A percentile compares a stretch with the other conserved stretches of the same genome.
Conservation (phyloP, 2,888 invertebrate species). For the Thyatira batis region DNA sequence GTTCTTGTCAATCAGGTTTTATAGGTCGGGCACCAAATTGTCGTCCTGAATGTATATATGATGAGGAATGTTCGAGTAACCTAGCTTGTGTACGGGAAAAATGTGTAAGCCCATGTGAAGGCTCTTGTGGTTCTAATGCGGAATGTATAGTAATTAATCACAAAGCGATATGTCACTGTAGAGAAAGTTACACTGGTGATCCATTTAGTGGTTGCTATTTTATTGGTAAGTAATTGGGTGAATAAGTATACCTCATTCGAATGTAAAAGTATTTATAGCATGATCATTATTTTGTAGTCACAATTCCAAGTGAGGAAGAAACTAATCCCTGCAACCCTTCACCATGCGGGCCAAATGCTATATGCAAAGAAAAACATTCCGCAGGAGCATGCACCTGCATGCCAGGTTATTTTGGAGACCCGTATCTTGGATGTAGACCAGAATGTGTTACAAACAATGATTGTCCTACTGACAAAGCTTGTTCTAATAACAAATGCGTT, state of each 20-base stretch:
- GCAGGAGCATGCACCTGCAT: conserved; percentile 92
- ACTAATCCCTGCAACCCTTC: conserved; percentile 91
- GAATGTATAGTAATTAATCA: conserved; percentile 92
- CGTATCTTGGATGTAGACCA: conserved; percentile 92
- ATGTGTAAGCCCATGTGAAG: conserved; percentile 92
- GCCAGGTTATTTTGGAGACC: conserved; percentile 93
- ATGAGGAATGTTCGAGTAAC: conserved; percentile 92
- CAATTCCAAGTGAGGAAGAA: conserved; percentile 84
- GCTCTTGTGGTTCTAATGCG: conserved; percentile 91
- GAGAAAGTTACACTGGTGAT: conserved; percentile 90
- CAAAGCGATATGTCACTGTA: conserved; percentile 91
- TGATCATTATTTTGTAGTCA: conserved; percentile 58
- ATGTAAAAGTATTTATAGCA: background rate
- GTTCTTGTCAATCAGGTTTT: conserved; percentile 90
- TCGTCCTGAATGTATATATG: conserved; percentile 92
- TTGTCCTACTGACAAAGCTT: conserved; percentile 88
- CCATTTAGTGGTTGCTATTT: conserved; percentile 89
- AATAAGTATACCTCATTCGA: background rate
- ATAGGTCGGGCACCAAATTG: conserved; percentile 93
- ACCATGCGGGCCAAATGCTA: conserved; percentile 92
- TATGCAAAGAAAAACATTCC: conserved; percentile 91
- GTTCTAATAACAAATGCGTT: conserved; percentile 91
- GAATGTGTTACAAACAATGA: conserved; percentile 93
- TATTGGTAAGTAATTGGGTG: conserved; percentile 55
- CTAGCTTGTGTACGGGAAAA: conserved; percentile 91